phyloP scores from a whole-genome alignment of 2,113 vertebrate genomes.

The Gasterosteus nipponicus region DNA sequence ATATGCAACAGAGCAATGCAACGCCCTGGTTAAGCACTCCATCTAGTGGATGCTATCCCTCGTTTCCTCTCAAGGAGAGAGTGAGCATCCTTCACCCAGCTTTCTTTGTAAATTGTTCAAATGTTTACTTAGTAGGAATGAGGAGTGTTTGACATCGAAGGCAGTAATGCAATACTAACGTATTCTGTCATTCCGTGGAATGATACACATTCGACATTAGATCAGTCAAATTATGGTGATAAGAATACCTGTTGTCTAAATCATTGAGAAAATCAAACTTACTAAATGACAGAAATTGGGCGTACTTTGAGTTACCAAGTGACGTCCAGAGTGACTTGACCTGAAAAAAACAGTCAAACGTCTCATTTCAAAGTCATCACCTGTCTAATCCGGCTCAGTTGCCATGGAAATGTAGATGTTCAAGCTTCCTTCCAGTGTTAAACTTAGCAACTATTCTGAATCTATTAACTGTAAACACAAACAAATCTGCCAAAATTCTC shows the following conservation, averaged over 20 bases:
- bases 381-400: background rate
- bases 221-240: background rate
- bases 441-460: background rate
- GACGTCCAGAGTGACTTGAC: background rate
- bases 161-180: background rate
- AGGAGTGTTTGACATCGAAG: constrained; percentile 1
- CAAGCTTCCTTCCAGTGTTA: background rate
- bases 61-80: constrained; percentile 21
- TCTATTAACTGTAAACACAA: background rate
- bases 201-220: background rate
- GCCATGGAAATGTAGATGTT: background rate
- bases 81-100: constrained; percentile 1
- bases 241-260: background rate
- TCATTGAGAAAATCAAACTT: background rate
- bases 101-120: background rate
- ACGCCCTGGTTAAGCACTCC: constrained; percentile 57
- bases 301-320: background rate
- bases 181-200: background rate
- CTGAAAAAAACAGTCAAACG: background rate
- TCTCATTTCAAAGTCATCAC: background rate
- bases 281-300: background rate
- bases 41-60: constrained; percentile 57
- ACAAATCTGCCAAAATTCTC: background rate
- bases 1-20: constrained; percentile 74
- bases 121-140: background rate